Conservation (phyloP, 2,113 vertebrate genomes). For the Corvus moneduloides region DNA sequence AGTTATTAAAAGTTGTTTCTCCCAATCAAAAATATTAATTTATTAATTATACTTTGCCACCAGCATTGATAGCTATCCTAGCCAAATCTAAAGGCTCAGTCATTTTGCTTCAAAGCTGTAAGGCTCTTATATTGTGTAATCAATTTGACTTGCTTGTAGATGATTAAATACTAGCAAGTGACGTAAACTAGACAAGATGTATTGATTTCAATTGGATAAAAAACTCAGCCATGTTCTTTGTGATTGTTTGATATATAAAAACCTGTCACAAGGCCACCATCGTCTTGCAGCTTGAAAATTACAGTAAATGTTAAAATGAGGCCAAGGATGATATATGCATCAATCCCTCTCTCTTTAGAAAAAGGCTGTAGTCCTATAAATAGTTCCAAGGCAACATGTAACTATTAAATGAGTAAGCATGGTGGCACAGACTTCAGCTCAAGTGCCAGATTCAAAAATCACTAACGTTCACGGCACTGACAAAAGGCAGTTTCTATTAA, state of each 20-base stretch:
- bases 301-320: not conserved
- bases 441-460: not conserved
- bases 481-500: not conserved
- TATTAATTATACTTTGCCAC: conserved; percentile 40
- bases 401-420: not conserved
- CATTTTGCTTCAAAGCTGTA: conserved; percentile 31
- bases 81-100: not conserved
- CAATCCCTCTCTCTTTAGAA: not conserved
- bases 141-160: conserved; percentile 37
- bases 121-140: conserved; percentile 12
- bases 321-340: not conserved
- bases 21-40: not conserved
- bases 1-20: conserved; percentile 7
- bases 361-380: not conserved
- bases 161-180: conserved; percentile 15
- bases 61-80: conserved; percentile 24
- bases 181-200: not conserved
- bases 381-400: not conserved
- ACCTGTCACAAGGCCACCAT: not conserved
- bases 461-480: not conserved
- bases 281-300: not conserved
- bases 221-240: not conserved
- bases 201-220: conserved; percentile 17
- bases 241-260: not conserved
- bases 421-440: not conserved